These are phyloP conservation scores for Leuctra nigra DNA, from an alignment of 2,888 invertebrate genomes.

Conservation along the genomic window DNA sequence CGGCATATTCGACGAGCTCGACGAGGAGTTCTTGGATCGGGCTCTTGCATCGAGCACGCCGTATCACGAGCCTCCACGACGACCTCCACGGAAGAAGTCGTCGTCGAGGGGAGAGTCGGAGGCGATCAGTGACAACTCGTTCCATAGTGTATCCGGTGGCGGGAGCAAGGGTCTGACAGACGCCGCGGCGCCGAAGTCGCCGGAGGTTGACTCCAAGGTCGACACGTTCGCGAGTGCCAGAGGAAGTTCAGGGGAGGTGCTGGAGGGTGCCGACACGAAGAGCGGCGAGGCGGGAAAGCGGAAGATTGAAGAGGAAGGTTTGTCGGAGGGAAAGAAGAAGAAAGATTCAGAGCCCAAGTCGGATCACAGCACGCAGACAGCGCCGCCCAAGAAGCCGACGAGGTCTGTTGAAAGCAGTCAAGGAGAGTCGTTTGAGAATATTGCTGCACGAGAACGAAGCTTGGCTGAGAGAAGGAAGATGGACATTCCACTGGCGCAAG, in stretches of 20 bases:
- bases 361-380: constrained; percentile 20
- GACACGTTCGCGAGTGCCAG: constrained; percentile 31
- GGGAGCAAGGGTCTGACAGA: constrained; percentile 31
- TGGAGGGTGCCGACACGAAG: constrained; percentile 22
- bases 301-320: constrained; percentile 22
- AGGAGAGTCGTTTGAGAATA: constrained; percentile 22
- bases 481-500: background rate
- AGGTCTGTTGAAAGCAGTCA: constrained; percentile 25
- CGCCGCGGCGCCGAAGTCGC: constrained; percentile 39
- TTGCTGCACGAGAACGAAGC: background rate
- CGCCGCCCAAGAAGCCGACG: constrained; percentile 16
- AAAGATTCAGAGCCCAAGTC: constrained; percentile 37
- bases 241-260: constrained; percentile 21
- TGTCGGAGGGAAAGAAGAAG: constrained; percentile 35
- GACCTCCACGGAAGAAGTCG: constrained; percentile 58
- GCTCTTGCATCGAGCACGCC: constrained; percentile 33
- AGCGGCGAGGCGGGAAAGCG: constrained; percentile 21
- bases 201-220: constrained; percentile 12
- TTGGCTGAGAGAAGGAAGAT: background rate
- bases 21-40: constrained; percentile 39
- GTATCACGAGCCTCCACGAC: constrained; percentile 48
- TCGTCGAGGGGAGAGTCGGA: constrained; percentile 41
- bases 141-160: constrained; percentile 32
- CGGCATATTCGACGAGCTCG: constrained; percentile 46
- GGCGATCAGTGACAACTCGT: constrained; percentile 44